Conservation (phyloP, 1,140 invertebrate species). For the Pteromalus puparum region DNA sequence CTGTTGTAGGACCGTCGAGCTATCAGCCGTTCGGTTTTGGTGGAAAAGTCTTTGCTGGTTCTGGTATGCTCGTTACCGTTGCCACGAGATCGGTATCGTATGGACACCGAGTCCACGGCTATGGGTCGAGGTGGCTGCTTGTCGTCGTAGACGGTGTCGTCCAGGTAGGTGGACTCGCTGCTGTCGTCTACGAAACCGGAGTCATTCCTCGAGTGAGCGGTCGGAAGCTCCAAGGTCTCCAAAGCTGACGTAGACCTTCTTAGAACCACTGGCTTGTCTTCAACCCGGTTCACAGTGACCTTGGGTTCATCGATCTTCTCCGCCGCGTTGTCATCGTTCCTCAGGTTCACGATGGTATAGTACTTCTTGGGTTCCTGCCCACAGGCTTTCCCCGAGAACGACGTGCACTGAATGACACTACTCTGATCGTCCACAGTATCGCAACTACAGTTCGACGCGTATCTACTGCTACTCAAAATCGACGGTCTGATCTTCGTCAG, state of each 20-base stretch:
- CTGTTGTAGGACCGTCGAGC: conserved; percentile 52
- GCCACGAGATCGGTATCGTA: conserved; percentile 49
- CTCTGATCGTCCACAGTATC: not conserved
- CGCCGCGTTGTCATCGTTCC: conserved; percentile 9
- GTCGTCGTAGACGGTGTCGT: conserved; percentile 36
- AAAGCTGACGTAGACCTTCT: not conserved
- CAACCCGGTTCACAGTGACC: not conserved
- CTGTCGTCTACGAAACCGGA: conserved; percentile 50
- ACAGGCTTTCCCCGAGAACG: conserved; percentile 29
- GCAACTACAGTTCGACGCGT: not conserved
- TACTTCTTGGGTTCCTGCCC: conserved; percentile 31
- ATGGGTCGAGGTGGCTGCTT: not conserved
- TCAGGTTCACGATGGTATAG: conserved; percentile 46
- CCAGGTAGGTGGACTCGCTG: not conserved
- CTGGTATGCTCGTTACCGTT: not conserved
- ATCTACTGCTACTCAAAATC: not conserved
- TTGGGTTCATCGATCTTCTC: not conserved
- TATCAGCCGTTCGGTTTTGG: conserved; percentile 58
- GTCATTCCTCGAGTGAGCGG: conserved; percentile 44
- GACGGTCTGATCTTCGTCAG: not conserved
- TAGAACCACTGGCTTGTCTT: not conserved
- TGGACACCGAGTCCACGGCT: conserved; percentile 19
- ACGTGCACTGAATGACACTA: conserved; percentile 37
- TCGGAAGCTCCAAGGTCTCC: not conserved
- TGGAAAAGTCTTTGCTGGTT: conserved; percentile 52